These are phyloP conservation scores for Cladorhizidae sp. DNA, from an alignment of 37 sponge, comb jelly and placozoan genomes.

Conservation along the genomic window DNA sequence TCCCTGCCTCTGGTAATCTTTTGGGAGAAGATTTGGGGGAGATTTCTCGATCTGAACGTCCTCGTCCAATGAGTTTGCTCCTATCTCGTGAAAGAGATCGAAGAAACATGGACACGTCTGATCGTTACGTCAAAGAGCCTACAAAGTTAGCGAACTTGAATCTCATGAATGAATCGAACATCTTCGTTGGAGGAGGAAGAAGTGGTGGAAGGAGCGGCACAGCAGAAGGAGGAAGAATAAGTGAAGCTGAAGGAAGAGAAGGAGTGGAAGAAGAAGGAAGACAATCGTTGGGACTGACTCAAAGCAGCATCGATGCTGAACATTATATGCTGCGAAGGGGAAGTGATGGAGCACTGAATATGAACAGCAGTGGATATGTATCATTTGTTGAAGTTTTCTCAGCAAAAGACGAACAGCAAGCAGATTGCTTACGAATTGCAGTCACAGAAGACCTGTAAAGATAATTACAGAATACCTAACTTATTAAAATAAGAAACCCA, in stretches of 20 bases:
- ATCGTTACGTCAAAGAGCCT: conserved; percentile 9
- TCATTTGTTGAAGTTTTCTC: background rate
- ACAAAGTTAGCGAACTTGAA: conserved; percentile 8
- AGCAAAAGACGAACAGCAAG: background rate
- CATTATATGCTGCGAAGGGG: too few species aligned
- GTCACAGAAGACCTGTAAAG: background rate
- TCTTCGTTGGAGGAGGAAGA: background rate
- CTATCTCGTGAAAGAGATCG: background rate
- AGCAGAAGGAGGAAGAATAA: too few species aligned
- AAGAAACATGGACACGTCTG: background rate
- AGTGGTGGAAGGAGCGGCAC: too few species aligned
- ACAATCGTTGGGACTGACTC: too few species aligned
- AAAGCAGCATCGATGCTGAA: too few species aligned
- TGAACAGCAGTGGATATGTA: conserved; percentile 6
- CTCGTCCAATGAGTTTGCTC: conserved; percentile 5
- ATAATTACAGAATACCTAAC: too few species aligned
- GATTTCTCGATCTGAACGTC: background rate
- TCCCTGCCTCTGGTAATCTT: too few species aligned
- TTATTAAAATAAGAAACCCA: background rate
- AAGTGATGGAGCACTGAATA: conserved; percentile 1
- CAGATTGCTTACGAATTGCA: background rate
- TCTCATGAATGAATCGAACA: background rate
- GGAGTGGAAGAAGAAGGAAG: background rate
- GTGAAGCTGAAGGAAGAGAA: background rate
- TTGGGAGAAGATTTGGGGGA: too few species aligned